Base-by-base conservation (phyloP, 2,888 invertebrate genomes). In the Coenonympha glycerion region DNA sequence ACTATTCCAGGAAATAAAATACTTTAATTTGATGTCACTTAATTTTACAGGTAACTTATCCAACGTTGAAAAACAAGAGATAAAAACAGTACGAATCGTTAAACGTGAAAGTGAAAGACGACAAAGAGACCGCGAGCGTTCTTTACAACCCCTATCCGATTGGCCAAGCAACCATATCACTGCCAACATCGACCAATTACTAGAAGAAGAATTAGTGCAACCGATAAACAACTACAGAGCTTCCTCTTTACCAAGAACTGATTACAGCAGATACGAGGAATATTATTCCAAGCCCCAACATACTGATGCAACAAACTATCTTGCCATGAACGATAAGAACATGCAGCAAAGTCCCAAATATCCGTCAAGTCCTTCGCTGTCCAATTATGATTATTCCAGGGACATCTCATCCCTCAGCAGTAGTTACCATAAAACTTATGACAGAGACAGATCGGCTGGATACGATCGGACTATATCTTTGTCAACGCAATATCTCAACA, bases 41-140 rank as follows among this genome's bases (percentile, higher is more conserved):
- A n/a, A n/a, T n/a, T 34, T 67, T 82, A 30, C 72, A 92, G 92
- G 90, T 52, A 91, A 91, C 64, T 87, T 93, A 44, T 92, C 86
- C 18, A 91, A 89, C 68, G 91, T 93, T 49, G 96, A 96, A 69
- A 95, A 95, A 63, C 91, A 93, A 73, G 96, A 96, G 80, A 95
- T 95, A 52, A 95, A 96, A 88, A 97, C 97, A 0, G 97, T 97
- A 13, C 90, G 97, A 52, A 96, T 97, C 65, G 96, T 97, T 0
- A 97, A 97, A 80, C 88, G 96, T 9, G 96, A 96, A 73, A 95
- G 95, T 16, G 96, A 96, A 73, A 90, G 95, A 46, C 88, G 96
- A 0, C 95, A 95, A 69, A 87, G 94, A 40, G 95, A 95, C 65
- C 88, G 94, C 39, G 95, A 95, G 64, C 91, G 93, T 39, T 87